phyloP scores from a whole-genome alignment of 2,888 invertebrate species.

The Auanema sp. region DNA sequence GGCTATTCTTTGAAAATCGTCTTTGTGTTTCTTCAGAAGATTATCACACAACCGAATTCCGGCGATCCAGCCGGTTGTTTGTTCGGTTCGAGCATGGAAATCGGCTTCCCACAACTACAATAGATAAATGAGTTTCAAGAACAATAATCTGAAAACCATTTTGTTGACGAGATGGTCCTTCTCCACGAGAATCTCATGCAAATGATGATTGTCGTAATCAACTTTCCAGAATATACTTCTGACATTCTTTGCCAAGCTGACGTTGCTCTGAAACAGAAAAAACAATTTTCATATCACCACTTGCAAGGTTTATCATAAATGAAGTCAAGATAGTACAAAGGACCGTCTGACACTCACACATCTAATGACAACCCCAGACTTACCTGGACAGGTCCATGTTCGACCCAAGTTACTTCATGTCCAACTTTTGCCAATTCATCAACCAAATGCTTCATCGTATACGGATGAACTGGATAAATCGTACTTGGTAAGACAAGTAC shows the following conservation, averaged over 20 bases:
- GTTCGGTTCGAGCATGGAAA: slow-evolving; percentile 30
- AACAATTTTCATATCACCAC: neutral
- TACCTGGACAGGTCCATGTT: slow-evolving; percentile 58
- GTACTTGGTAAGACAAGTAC: slow-evolving; percentile 57
- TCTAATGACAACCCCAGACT: neutral
- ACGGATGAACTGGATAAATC: slow-evolving; percentile 56
- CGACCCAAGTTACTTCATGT: slow-evolving; percentile 60
- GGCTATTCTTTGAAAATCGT: slow-evolving; percentile 55
- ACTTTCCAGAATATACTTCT: slow-evolving; percentile 27
- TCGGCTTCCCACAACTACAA: slow-evolving; percentile 31
- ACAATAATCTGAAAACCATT: slow-evolving; percentile 2
- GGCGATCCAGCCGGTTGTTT: slow-evolving; percentile 57
- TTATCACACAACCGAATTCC: slow-evolving; percentile 56
- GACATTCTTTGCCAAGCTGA: slow-evolving; percentile 20
- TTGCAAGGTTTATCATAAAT: neutral
- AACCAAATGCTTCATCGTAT: slow-evolving; percentile 57
- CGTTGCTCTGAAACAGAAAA: slow-evolving; percentile 19
- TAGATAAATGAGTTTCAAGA: neutral
- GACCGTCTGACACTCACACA: neutral
- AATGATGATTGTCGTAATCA: slow-evolving; percentile 24
- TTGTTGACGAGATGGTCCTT: slow-evolving; percentile 25
- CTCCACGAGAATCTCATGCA: slow-evolving; percentile 27
- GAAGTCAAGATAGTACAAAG: neutral
- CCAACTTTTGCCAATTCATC: slow-evolving; percentile 56
- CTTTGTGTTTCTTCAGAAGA: slow-evolving; percentile 42